Evolutionary conservation across 2,888 invertebrate species (phyloP).

Genomic region (Panorpa germanica): DNA sequence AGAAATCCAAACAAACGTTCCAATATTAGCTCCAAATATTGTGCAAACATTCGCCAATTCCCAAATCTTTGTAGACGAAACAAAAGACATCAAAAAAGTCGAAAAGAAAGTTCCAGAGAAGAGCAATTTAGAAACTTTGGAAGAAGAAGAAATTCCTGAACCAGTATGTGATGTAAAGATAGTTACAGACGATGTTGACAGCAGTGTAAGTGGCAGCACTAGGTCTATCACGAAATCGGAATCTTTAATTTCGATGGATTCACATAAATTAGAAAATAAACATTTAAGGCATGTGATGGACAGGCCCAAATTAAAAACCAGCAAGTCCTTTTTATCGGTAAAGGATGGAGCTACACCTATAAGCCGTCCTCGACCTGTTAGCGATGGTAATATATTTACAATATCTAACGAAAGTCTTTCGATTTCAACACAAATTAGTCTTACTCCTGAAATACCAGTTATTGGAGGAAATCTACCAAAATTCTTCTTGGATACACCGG

Average conservation of each 20-base stretch:
- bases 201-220: too few species aligned
- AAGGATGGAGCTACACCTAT: too few species aligned
- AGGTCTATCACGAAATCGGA: too few species aligned
- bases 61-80: conserved; percentile 26
- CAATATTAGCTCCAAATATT: conserved; percentile 25
- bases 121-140: too few species aligned
- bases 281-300: too few species aligned
- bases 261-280: too few species aligned
- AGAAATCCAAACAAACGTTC: conserved; percentile 25
- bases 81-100: conserved; percentile 14
- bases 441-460: conserved; percentile 26
- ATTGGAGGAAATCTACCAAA: conserved; percentile 24
- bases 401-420: conserved; percentile 19
- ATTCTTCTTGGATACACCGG: conserved; percentile 24
- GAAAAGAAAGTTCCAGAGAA: conserved; percentile 5
- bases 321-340: too few species aligned
- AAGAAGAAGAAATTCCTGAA: too few species aligned
- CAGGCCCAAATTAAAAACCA: too few species aligned
- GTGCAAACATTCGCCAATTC: conserved; percentile 24
- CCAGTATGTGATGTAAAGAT: too few species aligned
- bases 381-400: conserved; percentile 24
- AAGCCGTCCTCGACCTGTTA: conserved; percentile 19
- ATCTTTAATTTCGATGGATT: too few species aligned
- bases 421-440: conserved; percentile 24
- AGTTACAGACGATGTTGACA: too few species aligned